Evolutionary conservation across 2,113 vertebrate species (phyloP), one percentile per base, ranked within the genome.

Genomic region (Centrocercus urophasianus): DNA sequence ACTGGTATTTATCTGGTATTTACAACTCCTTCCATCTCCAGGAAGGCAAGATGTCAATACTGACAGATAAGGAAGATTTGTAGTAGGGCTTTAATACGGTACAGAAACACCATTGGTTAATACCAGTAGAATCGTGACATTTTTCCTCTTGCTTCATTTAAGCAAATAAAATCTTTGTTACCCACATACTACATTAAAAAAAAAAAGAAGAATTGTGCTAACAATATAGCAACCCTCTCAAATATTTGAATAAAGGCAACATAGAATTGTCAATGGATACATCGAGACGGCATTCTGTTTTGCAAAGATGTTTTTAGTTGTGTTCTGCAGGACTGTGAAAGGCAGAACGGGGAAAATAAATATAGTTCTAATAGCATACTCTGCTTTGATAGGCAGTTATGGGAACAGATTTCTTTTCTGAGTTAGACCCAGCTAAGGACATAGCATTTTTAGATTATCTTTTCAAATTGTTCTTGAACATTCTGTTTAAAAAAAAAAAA

Each of bases 381-480:
- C 90, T 90, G 78, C 66, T 95, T 93, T 95, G 82, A 84, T 84
- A 94, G 75, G 69, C 77, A 79, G 65, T 88, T 88, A 96, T 43
- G 88, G 74, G 84, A 79, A 95, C 71, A 78, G 79, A 76, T 64
- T 94, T 92, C 87, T 95, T 86, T 76, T 76, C 75, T 77, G 66
- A 94, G 66, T 95, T 94, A 95, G 80, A 54, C 87, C 60, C 93
- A 96, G 84, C 86, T 96, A 96, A 95, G 80, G 54, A 95, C 81
- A 92, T 92, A 96, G 93, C 93, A 96, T 95, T 97, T 96, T 96
- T 89, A 88, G 92, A 96, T 96, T 96, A 97, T 97, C 95, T 97
- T 97, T 96, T 96, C 81, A 94, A 96, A 96, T 97, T 96, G 95
- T 97, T 97, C 96, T 93, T 97, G 96, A 98, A 97, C 96, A 96